phyloP scores from a whole-genome alignment of 2,888 invertebrate species.

The Venusia cambrica region DNA sequence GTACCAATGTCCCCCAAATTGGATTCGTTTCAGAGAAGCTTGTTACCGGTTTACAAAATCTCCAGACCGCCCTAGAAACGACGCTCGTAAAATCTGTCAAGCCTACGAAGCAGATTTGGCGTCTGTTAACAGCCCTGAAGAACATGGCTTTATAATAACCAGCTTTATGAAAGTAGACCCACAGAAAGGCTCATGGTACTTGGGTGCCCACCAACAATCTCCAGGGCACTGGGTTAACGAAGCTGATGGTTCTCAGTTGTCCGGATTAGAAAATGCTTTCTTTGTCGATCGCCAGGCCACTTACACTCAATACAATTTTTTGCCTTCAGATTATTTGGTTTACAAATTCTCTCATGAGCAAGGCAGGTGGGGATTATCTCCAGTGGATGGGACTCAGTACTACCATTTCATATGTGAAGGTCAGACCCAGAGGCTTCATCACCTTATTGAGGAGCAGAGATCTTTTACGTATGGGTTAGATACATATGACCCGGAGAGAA shows the following conservation, averaged over 20 bases:
- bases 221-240: constrained; percentile 92
- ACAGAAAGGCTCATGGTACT: constrained; percentile 92
- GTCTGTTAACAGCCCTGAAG: constrained; percentile 89
- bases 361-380: constrained; percentile 92
- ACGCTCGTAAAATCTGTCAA: constrained; percentile 91
- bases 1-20: constrained; percentile 89
- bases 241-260: constrained; percentile 88
- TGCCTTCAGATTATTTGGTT: constrained; percentile 87
- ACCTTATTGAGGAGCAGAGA: constrained; percentile 86
- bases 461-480: constrained; percentile 93
- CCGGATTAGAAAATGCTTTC: constrained; percentile 91
- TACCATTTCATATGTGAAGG: constrained; percentile 94
- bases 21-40: constrained; percentile 89
- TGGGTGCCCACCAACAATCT: constrained; percentile 88
- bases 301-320: constrained; percentile 69
- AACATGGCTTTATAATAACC: constrained; percentile 92
- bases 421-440: constrained; percentile 85
- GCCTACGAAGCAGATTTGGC: constrained; percentile 90
- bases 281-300: constrained; percentile 80
- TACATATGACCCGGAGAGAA: constrained; percentile 88
- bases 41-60: constrained; percentile 96
- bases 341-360: constrained; percentile 87
- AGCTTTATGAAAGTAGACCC: constrained; percentile 92
- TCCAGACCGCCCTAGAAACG: constrained; percentile 88
- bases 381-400: constrained; percentile 88